Evolutionary conservation across 2,113 vertebrate species (phyloP), one percentile per base, ranked within the genome.

Genomic region (Echinops telfairi): DNA sequence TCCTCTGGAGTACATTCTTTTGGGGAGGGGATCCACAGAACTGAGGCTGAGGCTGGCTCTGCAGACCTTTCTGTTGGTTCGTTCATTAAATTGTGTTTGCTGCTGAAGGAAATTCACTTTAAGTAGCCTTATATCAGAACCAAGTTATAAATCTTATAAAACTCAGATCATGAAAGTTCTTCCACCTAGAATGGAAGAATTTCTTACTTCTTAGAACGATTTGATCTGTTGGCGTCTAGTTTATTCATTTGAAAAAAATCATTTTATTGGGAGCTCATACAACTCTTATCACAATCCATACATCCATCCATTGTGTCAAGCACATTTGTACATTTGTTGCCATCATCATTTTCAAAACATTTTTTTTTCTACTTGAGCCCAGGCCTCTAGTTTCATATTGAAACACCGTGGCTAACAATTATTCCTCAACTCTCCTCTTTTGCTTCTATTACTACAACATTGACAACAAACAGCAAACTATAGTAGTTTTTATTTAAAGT

Each of bases 21-120:
- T 53, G 47, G 47, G 47, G 47, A 53, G 47, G 47, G 47, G 12
- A 14, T 53, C 47, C 47, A 53, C 43, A 53, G 47, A 53, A 53
- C 47, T 14, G 47, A 11, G 43, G 43, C 10, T 47, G 43, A 10
- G 47, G 12, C 47, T 53, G 47, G 9, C 47, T 11, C 47, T 53
- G 47, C 47, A 53, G 82, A 66, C 11, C 2, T 73, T 93, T 71
- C 40, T 6, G 53, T 85, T 23, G 66, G 6, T 89, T 0, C 78
- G 4, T 73, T 31, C 12, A 68, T 31, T 12, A 80, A 91, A 76
- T 38, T 86, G 4, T 83, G 20, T 3, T 89, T 53, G 36, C 4
- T 83, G 70, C 4, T 60, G 36, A 92, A 43, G 12, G 85, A 90
- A 92, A 82, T 88, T 92, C 4, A 68, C 6, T 68, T 73, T 64